phyloP scores from a whole-genome alignment of 2,888 invertebrate genomes.

The Bhutanitis thaidina region DNA sequence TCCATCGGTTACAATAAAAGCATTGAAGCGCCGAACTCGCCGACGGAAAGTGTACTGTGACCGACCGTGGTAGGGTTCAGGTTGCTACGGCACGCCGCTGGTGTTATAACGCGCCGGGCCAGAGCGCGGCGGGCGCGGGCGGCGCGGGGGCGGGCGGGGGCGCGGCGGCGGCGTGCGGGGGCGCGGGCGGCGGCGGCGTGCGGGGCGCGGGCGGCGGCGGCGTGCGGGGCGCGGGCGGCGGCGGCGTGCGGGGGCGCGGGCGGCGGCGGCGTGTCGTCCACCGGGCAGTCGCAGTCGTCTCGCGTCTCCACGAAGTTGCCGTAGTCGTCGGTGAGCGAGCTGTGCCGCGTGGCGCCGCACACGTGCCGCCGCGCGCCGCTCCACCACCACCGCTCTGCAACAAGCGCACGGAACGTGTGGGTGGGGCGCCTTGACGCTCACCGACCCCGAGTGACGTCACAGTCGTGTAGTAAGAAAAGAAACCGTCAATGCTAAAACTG shows the following conservation, averaged over 20 bases:
- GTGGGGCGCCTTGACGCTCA: too few relatives aligned
- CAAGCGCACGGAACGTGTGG: too few relatives aligned
- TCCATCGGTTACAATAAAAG: too few relatives aligned
- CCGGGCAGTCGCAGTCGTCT: constrained; percentile 69
- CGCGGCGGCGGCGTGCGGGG: constrained; percentile 12
- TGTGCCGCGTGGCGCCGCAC: constrained; percentile 64
- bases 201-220: constrained; percentile 26
- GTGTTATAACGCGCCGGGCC: constrained; percentile 29
- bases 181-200: constrained; percentile 26
- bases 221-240: constrained; percentile 49
- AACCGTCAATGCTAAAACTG: too few relatives aligned
- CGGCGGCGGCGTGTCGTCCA: constrained; percentile 27
- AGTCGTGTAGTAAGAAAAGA: too few relatives aligned
- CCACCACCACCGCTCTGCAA: constrained; percentile 61
- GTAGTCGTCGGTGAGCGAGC: constrained; percentile 74
- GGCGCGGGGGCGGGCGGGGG: constrained; percentile 3
- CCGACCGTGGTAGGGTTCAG: constrained; percentile 7
- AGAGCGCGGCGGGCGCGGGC: constrained; percentile 8
- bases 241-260: constrained; percentile 25
- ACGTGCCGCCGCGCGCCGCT: constrained; percentile 57
- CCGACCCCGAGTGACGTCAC: too few relatives aligned
- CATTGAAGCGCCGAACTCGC: not conserved
- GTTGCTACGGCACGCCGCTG: constrained; percentile 8
- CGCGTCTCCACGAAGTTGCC: constrained; percentile 72
- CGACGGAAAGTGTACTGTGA: constrained; percentile 4